Evolutionary conservation across 1,140 invertebrate genomes (phyloP).

Genomic region (Antheraea mylitta): DNA sequence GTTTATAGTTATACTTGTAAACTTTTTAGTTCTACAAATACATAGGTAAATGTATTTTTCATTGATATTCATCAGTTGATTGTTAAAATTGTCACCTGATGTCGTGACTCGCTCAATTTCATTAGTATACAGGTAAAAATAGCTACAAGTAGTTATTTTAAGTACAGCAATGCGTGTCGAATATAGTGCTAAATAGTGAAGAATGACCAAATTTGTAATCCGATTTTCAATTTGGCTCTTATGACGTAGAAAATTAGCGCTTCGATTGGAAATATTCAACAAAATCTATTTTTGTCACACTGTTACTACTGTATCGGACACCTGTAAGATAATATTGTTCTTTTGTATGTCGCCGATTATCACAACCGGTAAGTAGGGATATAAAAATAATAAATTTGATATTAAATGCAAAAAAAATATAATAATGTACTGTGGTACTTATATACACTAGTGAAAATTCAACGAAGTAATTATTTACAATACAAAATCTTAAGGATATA

Average conservation of each 20-base stretch:
- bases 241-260: conserved; percentile 21
- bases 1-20: no score
- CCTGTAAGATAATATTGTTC: no score
- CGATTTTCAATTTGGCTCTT: conserved; percentile 7
- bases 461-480: no score
- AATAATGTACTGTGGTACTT: no score
- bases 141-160: conserved; percentile 20
- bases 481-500: no score
- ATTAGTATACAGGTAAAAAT: conserved; percentile 27
- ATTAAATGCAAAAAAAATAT: no score
- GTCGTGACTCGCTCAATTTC: conserved; percentile 21
- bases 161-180: conserved; percentile 1
- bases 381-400: no score
- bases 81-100: conserved; percentile 24
- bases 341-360: no score
- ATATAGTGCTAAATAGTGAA: conserved; percentile 18
- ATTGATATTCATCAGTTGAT: conserved; percentile 17
- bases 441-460: no score
- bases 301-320: no score
- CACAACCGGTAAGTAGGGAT: no score
- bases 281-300: conserved; percentile 8
- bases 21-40: no score
- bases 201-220: conserved; percentile 23
- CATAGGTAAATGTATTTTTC: conserved; percentile 5
- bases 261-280: conserved; percentile 18